phyloP scores from a whole-genome alignment of 2,888 invertebrate species.

The Chrysotoxum bicinctum region DNA sequence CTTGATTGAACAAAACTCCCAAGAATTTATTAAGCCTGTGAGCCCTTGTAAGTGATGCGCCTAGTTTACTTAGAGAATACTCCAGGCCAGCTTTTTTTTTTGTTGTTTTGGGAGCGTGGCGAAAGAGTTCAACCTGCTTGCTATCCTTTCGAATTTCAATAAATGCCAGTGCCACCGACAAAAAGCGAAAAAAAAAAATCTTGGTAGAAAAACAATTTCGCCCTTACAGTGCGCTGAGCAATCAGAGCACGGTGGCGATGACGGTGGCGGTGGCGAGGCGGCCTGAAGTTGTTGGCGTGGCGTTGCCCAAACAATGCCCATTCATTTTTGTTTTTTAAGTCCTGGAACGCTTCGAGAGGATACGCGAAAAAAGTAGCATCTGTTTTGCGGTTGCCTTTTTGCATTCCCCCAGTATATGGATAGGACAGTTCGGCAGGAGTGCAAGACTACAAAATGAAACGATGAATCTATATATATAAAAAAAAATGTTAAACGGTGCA shows the following conservation, averaged over 20 bases:
- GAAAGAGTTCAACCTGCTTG: constrained; percentile 48
- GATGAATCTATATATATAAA: constrained; percentile 41
- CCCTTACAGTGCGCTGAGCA: constrained; percentile 69
- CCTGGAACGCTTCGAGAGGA: constrained; percentile 32
- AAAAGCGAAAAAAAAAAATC: constrained; percentile 14
- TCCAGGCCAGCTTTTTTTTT: not conserved
- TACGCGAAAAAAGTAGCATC: constrained; percentile 52
- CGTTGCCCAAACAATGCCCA: constrained; percentile 39
- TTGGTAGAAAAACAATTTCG: constrained; percentile 67
- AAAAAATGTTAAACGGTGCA: constrained; percentile 57
- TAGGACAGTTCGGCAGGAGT: constrained; percentile 8
- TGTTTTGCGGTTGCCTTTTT: constrained; percentile 67
- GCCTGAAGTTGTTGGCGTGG: constrained; percentile 13
- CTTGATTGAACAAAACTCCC: too few relatives aligned
- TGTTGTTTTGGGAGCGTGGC: constrained; percentile 5
- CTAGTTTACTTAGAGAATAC: not conserved
- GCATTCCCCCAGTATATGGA: constrained; percentile 33
- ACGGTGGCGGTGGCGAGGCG: not conserved
- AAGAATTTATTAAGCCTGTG: too few relatives aligned
- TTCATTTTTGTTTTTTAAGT: constrained; percentile 20
- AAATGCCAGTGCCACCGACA: constrained; percentile 37
- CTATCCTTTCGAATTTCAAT: constrained; percentile 69
- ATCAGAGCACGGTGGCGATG: constrained; percentile 54
- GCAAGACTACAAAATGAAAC: constrained; percentile 23
- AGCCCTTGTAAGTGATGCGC: too few relatives aligned